phyloP scores from a whole-genome alignment of 1,140 invertebrate genomes.

The Brachionus plicatilis region DNA sequence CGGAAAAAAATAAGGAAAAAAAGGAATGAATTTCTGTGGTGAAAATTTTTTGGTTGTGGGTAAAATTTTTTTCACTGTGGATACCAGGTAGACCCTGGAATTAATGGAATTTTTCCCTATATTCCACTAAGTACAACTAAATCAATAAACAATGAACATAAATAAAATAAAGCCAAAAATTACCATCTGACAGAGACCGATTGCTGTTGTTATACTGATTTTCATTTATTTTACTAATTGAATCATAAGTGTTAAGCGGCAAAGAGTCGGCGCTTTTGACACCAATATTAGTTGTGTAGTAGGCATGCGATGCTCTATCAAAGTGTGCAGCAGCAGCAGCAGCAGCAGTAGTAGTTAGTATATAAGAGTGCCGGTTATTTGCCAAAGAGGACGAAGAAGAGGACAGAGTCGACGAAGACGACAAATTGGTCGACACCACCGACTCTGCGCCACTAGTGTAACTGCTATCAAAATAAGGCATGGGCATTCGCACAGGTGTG shows the following conservation, averaged over 20 bases:
- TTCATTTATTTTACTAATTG: background rate
- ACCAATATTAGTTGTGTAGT: background rate
- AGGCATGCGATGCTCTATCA: background rate
- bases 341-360: background rate
- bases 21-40: too few relatives aligned
- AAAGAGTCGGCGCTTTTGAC: background rate
- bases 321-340: background rate
- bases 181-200: constrained; percentile 14
- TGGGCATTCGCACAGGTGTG: background rate
- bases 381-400: background rate
- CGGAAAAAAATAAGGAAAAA: too few relatives aligned
- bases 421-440: background rate
- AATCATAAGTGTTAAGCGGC: background rate
- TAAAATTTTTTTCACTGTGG: too few relatives aligned
- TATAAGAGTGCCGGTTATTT: background rate
- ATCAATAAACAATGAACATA: too few relatives aligned
- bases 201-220: constrained; percentile 29
- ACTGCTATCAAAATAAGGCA: background rate
- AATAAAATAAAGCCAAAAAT: background rate
- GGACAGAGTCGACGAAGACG: constrained; percentile 29
- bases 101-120: too few relatives aligned
- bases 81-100: too few relatives aligned
- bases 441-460: constrained; percentile 4
- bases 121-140: too few relatives aligned
- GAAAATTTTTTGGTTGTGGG: too few relatives aligned